Base-by-base conservation (phyloP, 2,888 invertebrate species). In the Harpagoxenus sublaevis region DNA sequence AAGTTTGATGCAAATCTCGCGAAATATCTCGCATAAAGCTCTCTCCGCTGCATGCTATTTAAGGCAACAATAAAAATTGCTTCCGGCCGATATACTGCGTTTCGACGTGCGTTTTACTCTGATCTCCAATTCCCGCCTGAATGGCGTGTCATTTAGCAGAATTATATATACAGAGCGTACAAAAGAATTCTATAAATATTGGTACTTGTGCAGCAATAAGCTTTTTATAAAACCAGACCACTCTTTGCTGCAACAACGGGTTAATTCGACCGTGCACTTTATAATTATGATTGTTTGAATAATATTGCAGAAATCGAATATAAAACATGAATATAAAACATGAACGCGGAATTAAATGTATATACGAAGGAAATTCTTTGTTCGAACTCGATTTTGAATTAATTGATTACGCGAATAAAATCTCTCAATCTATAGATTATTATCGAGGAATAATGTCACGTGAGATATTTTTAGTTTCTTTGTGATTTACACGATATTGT, bases 81-180 rank as follows among this genome's bases (percentile, higher is more conserved):
- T 51, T 15, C 5, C 51, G 39, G 53, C 51, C 31, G 68, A 68
- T 62, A 60, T 73, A 57, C 18, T 57, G 15, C 53, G 31, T 53
- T 39, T 77, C 9, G 48, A 1, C 77, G 57, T 10, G 55, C 48
- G 63, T 15, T 57, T 35, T 23, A 28, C 42, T 60, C 45, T 63
- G n/a, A 66, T 71, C 62, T 83, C 53, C 28, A 45, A 63, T 74
- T 77, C 18, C 2, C 70, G 51, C 51, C n/a, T 51, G 66, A 60
- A 31, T 28, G 28, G 45, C 15, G 53, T 57, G 81, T 73, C 57
- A 9, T 45, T 78, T 35, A 23, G 12, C 28, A 28, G 28, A 53
- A 39, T 77, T 77, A 53, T 28, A 2, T 10, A 53, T 45, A 42
- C 28, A 31, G 45, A 9, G n/a, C 57, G 23, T 39, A 35, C 35